Evolutionary conservation across 1,140 invertebrate species (phyloP), one percentile per base, ranked within the genome.

Genomic region (Trigoniulus corallinus): DNA sequence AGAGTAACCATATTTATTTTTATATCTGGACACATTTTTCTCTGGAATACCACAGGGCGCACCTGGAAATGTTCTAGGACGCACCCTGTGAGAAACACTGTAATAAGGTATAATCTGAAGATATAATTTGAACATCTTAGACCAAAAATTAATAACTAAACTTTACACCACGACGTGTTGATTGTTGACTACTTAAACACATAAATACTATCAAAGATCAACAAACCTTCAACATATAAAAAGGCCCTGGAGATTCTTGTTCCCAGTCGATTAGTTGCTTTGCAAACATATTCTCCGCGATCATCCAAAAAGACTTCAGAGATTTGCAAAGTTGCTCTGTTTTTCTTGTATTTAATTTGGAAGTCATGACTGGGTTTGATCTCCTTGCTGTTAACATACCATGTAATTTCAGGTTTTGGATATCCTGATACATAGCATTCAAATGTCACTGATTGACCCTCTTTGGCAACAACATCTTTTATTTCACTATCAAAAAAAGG

Each of bases 321-420:
- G 53, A 92, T 81, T 18, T 74, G 79, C 50, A 86, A 75, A 18
- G 72, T 72, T 1, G 85, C 81, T 60, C 75, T 80, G 48, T 80
- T 78, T 50, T 87, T 78, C 63, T 81, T 72, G 58, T 84, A 78
- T 58, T 74, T 73, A 56, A 89, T 73, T 63, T 78, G 74, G 13
- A 79, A 64, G 62, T 80, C 78, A 51, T 80, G 76, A 23, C 78
- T 77, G 53, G 76, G 80, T 60, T 76, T 74, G 51, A 92, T 70
- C 52, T 84, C 68, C 65, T 83, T 81, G 58, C 84, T 83, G 62
- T 91, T 79, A 63, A 82, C 82, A 66, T 84, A 91, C 89, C 89
- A 96, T 57, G 82, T 78, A 54, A 93, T 78, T 71, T 85, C 83
- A 81, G 88, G 88, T 58, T 63, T 69, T 47, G 88, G 88, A 63